Evolutionary conservation across 2,797 vertebrate genomes (phyloP).

Genomic region (Otus scops): DNA sequence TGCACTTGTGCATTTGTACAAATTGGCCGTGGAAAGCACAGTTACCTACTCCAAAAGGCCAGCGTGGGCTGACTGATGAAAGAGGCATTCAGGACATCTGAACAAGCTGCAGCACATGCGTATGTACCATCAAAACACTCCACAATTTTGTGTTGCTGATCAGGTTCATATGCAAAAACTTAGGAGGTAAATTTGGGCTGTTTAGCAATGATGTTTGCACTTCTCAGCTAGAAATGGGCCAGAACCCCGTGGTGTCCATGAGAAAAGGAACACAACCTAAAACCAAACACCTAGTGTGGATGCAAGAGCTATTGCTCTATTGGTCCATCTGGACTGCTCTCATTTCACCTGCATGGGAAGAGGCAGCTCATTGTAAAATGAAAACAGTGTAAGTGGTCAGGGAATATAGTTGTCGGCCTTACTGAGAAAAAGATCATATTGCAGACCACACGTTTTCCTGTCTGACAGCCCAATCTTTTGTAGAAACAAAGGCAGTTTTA

Average conservation of each 20-base stretch:
- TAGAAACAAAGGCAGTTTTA: neutral
- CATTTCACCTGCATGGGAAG: rapidly evolving
- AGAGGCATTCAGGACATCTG: neutral
- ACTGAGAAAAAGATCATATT: neutral
- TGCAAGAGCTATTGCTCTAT: neutral
- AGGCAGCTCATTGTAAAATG: neutral
- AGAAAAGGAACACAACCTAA: neutral
- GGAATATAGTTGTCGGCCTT: neutral
- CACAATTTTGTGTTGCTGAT: neutral
- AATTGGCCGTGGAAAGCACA: neutral
- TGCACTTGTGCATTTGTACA: neutral
- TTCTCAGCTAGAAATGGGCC: neutral
- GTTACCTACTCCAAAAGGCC: neutral
- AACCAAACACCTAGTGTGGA: neutral
- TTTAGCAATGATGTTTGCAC: neutral
- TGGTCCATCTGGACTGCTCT: neutral
- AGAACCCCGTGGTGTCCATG: neutral
- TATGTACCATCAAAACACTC: neutral
- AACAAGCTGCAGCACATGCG: neutral
- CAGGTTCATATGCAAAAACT: neutral
- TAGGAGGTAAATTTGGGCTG: neutral
- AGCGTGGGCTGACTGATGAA: neutral
- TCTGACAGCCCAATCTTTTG: neutral
- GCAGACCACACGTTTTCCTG: neutral
- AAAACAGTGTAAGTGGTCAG: neutral